Evolutionary conservation across 2,888 invertebrate genomes (phyloP).

Genomic region (Melangyna quadrimaculata): DNA sequence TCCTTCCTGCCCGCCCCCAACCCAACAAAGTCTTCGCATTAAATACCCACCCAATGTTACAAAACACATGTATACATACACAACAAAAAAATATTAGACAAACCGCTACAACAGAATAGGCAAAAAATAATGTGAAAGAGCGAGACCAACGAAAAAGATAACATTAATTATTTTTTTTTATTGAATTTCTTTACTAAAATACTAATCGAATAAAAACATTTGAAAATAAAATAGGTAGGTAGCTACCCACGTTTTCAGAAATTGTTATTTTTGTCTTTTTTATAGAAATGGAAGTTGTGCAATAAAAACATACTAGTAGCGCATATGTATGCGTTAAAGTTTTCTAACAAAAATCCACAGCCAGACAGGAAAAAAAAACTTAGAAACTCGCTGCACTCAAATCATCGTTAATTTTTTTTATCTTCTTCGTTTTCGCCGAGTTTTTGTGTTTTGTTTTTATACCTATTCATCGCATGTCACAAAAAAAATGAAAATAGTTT

Average conservation of each 20-base stretch:
- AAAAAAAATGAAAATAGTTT: constrained; percentile 53
- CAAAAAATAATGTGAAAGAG: not conserved
- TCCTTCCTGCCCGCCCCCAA: constrained; percentile 3
- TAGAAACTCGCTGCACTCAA: not conserved
- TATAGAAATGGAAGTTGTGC: not conserved
- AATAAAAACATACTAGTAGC: not conserved
- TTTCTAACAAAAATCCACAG: constrained; percentile 8
- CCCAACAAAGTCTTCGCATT: not conserved
- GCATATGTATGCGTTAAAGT: not conserved
- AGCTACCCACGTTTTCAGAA: not conserved
- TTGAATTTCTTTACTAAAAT: not conserved
- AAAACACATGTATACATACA: constrained; percentile 33
- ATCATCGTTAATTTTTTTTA: not conserved
- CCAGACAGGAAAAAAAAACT: not conserved
- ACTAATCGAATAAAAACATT: not conserved
- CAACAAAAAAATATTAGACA: constrained; percentile 35
- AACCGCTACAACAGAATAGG: constrained; percentile 13
- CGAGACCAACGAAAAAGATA: constrained; percentile 18
- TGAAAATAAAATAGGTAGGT: not conserved
- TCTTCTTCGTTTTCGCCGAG: constrained; percentile 7
- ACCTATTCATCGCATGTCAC: constrained; percentile 35
- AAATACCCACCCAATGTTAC: constrained; percentile 28
- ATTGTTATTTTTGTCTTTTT: not conserved
- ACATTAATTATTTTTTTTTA: constrained; percentile 17
- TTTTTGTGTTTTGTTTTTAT: constrained; percentile 63